Evolutionary conservation across 2,888 invertebrate species (phyloP), one percentile per base, ranked within the genome.

Genomic region (Asteroscopus sphinx): DNA sequence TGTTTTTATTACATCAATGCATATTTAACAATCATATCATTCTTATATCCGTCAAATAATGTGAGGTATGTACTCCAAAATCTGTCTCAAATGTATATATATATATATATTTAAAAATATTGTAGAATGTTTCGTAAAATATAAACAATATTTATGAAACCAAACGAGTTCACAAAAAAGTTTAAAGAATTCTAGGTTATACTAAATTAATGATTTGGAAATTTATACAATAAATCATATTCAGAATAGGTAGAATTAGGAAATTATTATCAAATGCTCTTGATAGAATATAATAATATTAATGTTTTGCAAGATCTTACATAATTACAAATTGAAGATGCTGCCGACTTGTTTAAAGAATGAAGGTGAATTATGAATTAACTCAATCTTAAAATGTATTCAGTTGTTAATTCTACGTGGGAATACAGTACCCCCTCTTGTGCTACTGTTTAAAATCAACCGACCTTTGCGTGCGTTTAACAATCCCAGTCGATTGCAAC

Each of bases 341-440:
- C 7, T 36, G 8, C 9, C n/a, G n/a, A 39, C 0, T 3, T 15
- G 15, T n/a, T 11, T 33, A 21, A 30, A 36, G 28, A 7, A 26
- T 26, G 37, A 25, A 11, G 13, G 15, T 15, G 7, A 51, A 39
- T 28, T 21, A 41, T 21, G 26, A 28, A 15, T 26, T 17, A 32
- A 26, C 35, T 44, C 16, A 48, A 49, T 45, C n/a, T 56, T 48
- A 61, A 56, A 47, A 33, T 28, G 15, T 12, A 58, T 53, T 42
- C 6, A 35, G 9, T 35, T 35, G 37, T 21, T 44, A 35, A 52
- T 35, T 3, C 4, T 60, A 60, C 65, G 65, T 56, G 55, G 21
- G 70, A 66, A 68, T 68, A 48, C 46, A 40, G 64, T 51, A 49
- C 48, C 9, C 33, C 45, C 32, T 46, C 45, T 64, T 45, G 46